phyloP scores from a whole-genome alignment of 1,140 invertebrate species.

The Ganaspis sp. region DNA sequence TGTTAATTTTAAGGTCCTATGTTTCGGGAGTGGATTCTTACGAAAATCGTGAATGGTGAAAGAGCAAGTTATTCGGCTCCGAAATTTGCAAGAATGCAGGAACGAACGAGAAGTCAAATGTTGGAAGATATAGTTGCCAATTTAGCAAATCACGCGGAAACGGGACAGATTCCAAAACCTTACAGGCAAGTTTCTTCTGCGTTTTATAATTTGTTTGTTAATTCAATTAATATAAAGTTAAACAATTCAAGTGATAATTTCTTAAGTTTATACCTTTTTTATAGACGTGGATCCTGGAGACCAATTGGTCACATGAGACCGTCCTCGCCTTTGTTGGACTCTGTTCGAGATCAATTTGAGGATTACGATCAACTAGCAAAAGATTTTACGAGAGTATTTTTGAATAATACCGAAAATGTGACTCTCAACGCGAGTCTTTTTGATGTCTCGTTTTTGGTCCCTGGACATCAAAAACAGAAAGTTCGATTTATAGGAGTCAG shows the following conservation, averaged over 20 bases:
- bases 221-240: neutral
- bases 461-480: conserved; percentile 92
- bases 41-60: conserved; percentile 98
- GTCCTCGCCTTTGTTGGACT: conserved; percentile 93
- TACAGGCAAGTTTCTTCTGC: conserved; percentile 84
- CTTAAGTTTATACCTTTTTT: conserved; percentile 38
- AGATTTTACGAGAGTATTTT: conserved; percentile 92
- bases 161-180: conserved; percentile 96
- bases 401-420: conserved; percentile 86
- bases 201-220: no score
- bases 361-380: conserved; percentile 95
- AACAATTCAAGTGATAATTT: no score
- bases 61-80: conserved; percentile 96
- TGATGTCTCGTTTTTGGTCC: conserved; percentile 92
- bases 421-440: conserved; percentile 87
- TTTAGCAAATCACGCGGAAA: conserved; percentile 94
- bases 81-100: conserved; percentile 97
- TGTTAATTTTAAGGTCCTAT: conserved; percentile 79
- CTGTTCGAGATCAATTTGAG: conserved; percentile 93
- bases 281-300: conserved; percentile 90
- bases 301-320: conserved; percentile 96
- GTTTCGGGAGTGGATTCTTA: conserved; percentile 95
- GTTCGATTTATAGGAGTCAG: conserved; percentile 91
- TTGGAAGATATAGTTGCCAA: conserved; percentile 96
- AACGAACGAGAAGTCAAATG: conserved; percentile 93